Base-by-base conservation (phyloP, 2,113 vertebrate species). In the Hipposideros armiger region DNA sequence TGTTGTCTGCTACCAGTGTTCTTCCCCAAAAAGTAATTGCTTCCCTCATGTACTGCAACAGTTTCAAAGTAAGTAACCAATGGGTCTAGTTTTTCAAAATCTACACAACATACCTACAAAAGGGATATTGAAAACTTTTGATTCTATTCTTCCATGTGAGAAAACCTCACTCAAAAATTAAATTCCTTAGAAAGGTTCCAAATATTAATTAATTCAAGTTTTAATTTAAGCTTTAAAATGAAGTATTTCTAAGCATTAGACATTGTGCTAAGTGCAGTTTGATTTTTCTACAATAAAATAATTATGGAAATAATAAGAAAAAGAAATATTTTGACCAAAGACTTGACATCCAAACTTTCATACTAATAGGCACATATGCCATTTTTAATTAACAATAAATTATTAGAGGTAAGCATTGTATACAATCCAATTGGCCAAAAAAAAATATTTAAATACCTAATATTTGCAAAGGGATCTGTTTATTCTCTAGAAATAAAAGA, bases 361-460 rank as follows among this genome's bases (percentile, higher is more conserved):
- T 95, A 42, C 16, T n/a, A 94, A 84, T 52, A 91, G 82, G n/a
- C 2, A 42, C 11, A 60, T 15, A 40, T 58, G 6, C 2, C 19
- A 78, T 24, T 64, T 86, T 92, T 70, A 78, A 56, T 40, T 78
- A 95, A 76, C 3, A 60, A 47, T 30, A 90, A 76, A 47, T 97
- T 5, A 83, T 74, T 70, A 82, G 73, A 58, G 32, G 26, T 64
- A 28, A 58, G 8, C 36, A 87, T 24, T 87, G 9, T n/a, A 42
- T 74, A 14, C 7, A 64, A 42, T 82, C 50, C 3, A 62, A 28
- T 56, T 5, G 9, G 16, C 10, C 77, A 91, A 89, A 56, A 56
- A 56, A 56, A 69, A 78, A 54, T 19, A 22, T 62, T 73, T 88
- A 58, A 69, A 77, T 66, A 4, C 17, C 9, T 87, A 67, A 14